Conservation (phyloP, 2,113 vertebrate species). For the Dendropsophus ebraccatus region DNA sequence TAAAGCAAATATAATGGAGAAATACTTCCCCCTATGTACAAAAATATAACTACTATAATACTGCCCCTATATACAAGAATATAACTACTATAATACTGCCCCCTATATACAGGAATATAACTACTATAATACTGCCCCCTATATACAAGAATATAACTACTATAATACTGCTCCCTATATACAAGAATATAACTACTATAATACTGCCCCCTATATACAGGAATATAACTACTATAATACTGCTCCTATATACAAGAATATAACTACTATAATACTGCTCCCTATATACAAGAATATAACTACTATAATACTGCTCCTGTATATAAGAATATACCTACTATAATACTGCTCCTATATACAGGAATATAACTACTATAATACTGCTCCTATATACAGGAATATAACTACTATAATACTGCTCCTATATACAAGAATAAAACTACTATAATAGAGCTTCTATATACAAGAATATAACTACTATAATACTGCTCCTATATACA, state of each 20-base stretch:
- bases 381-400: too few species aligned
- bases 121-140: not conserved
- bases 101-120: not conserved
- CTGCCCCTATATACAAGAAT: not conserved
- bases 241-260: not conserved
- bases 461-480: conserved; percentile 10
- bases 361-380: too few species aligned
- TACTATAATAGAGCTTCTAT: conserved; percentile 5
- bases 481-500: conserved; percentile 15
- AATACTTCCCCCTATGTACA: not conserved
- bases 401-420: not conserved
- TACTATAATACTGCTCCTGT: not conserved
- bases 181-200: conserved; percentile 1
- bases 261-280: conserved; percentile 8
- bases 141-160: conserved; percentile 9
- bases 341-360: too few species aligned
- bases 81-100: conserved; percentile 10
- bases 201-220: not conserved
- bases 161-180: not conserved
- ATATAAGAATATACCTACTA: too few species aligned
- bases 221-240: conserved; percentile 12
- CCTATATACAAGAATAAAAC: conserved; percentile 7
- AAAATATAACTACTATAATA: not conserved
- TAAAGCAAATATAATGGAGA: not conserved
- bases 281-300: not conserved